These are phyloP conservation scores for Callionymus lyra DNA, from an alignment of 2,113 vertebrate genomes.

Conservation along the genomic window DNA sequence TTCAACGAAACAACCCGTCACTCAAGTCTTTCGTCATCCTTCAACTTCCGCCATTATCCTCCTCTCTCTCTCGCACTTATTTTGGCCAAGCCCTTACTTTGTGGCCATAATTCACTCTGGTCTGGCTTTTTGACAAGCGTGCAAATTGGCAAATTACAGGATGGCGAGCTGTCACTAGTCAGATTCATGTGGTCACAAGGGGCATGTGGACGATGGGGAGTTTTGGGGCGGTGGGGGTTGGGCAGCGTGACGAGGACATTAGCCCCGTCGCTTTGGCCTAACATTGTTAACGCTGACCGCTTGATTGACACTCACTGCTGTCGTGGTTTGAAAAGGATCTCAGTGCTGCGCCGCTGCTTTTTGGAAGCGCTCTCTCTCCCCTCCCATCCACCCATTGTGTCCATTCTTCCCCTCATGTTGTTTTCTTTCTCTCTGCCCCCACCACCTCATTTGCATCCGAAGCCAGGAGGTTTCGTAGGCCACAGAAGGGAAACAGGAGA, in stretches of 20 bases:
- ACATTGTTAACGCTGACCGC: conserved; percentile 51
- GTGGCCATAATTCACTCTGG: conserved; percentile 57
- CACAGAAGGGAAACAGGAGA: conserved; percentile 66
- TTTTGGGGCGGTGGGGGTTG: conserved; percentile 33
- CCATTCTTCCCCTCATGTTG: conserved; percentile 44
- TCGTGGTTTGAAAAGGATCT: conserved; percentile 41
- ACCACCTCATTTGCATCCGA: conserved; percentile 76
- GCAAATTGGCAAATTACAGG: conserved; percentile 75
- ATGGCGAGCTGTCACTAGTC: conserved; percentile 51
- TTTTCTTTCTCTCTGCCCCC: conserved; percentile 45
- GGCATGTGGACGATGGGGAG: conserved; percentile 52
- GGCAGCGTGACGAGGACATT: conserved; percentile 39
- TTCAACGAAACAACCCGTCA: conserved; percentile 37
- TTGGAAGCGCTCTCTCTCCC: conserved; percentile 33
- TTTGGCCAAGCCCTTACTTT: conserved; percentile 60
- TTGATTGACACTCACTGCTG: conserved; percentile 61
- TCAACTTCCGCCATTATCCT: conserved; percentile 19
- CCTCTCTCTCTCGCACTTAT: conserved; percentile 47
- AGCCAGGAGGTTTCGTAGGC: conserved; percentile 70
- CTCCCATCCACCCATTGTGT: conserved; percentile 44
- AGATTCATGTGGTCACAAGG: conserved; percentile 66
- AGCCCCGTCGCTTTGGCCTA: conserved; percentile 47
- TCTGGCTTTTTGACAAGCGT: conserved; percentile 68
- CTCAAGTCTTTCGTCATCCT: conserved; percentile 45
- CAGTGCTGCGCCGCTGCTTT: conserved; percentile 27